Conservation (phyloP, 1,140 invertebrate species). For the Branchinecta lynchi region DNA sequence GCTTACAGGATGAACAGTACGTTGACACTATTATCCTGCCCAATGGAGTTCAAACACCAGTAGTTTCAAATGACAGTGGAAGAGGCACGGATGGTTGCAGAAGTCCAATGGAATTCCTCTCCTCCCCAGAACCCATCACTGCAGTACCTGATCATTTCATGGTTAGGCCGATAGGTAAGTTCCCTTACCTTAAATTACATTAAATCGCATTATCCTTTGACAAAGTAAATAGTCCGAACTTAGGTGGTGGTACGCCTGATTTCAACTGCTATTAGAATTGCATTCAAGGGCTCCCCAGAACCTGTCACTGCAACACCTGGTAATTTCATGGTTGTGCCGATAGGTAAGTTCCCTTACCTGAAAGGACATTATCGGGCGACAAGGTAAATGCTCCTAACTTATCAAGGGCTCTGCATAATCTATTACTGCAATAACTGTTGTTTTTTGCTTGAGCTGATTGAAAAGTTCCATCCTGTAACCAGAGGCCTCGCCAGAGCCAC, state of each 20-base stretch:
- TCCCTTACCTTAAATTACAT: not conserved
- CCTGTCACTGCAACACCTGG: not conserved
- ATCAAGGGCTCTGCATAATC: too few relatives aligned
- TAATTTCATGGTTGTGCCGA: not conserved
- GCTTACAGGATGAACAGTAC: not conserved
- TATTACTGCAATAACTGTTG: too few relatives aligned
- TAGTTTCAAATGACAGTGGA: slow-evolving; percentile 18
- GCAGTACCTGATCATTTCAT: not conserved
- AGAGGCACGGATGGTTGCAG: slow-evolving; percentile 20
- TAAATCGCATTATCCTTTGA: too few relatives aligned
- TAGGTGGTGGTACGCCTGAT: too few relatives aligned
- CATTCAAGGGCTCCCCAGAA: slow-evolving; percentile 1
- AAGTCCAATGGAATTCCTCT: slow-evolving; percentile 13
- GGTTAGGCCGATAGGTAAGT: not conserved
- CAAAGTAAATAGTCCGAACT: too few relatives aligned
- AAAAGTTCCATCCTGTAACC: too few relatives aligned
- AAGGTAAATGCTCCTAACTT: too few relatives aligned
- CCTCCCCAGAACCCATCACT: not conserved
- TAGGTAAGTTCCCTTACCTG: slow-evolving; percentile 9
- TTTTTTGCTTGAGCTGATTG: too few relatives aligned
- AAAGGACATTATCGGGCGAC: too few relatives aligned
- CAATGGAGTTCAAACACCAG: not conserved
- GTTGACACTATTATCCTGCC: not conserved
- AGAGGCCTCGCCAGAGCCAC: too few relatives aligned
- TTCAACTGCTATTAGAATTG: too few relatives aligned